phyloP scores from a whole-genome alignment of 2,888 invertebrate genomes.

The Meteorus cinctellus region DNA sequence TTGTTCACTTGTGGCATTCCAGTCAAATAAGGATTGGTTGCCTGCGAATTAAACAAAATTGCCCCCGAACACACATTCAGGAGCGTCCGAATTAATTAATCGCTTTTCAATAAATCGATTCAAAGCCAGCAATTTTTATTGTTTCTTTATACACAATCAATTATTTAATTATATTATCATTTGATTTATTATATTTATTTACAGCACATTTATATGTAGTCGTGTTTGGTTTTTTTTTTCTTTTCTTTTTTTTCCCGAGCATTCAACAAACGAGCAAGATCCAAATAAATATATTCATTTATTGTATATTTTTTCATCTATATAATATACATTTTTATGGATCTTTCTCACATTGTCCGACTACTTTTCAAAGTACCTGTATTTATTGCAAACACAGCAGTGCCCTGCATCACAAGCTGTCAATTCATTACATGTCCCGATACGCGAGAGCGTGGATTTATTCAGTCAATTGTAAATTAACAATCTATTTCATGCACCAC shows the following conservation, averaged over 20 bases:
- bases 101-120: slow-evolving; percentile 18
- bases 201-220: slow-evolving; percentile 1
- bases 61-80: slow-evolving; percentile 61
- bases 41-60: slow-evolving; percentile 75
- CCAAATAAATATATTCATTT: background rate
- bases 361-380: background rate
- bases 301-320: background rate
- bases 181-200: background rate
- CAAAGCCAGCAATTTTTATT: slow-evolving; percentile 29
- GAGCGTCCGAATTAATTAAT: slow-evolving; percentile 56
- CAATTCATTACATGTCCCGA: slow-evolving; percentile 3
- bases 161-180: background rate
- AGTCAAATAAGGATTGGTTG: slow-evolving; percentile 93
- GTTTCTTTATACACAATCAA: background rate
- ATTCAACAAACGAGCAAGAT: slow-evolving; percentile 7
- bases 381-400: background rate
- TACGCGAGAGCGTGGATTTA: slow-evolving; percentile 47
- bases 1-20: slow-evolving; percentile 92
- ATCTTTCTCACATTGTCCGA: background rate
- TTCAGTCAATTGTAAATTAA: slow-evolving; percentile 13
- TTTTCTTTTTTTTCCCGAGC: background rate
- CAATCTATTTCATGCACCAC: slow-evolving; percentile 26
- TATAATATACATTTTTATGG: background rate
- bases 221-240: background rate
- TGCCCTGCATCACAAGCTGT: background rate